Evolutionary conservation across 2,888 invertebrate genomes (phyloP).

Genomic region (Pristionchus entomophagus): DNA sequence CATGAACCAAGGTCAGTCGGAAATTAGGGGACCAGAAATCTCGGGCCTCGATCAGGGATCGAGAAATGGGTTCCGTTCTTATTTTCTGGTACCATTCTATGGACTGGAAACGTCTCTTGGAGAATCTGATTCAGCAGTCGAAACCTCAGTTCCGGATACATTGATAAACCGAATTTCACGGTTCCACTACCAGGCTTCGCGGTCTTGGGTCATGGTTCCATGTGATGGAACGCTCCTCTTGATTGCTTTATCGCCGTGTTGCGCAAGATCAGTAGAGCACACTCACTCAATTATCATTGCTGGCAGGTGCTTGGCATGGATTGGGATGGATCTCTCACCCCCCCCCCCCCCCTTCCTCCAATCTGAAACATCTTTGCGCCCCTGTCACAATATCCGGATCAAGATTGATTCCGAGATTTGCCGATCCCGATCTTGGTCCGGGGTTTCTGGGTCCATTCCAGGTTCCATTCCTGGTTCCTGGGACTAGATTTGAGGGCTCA

Average conservation of each 20-base stretch:
- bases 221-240: neutral
- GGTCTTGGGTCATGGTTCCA: neutral
- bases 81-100: no score
- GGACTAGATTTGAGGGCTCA: neutral
- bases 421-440: neutral
- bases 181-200: no score
- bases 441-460: neutral
- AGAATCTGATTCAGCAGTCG: no score
- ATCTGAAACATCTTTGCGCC: neutral
- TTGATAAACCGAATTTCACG: no score
- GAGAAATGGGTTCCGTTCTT: no score
- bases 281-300: slow-evolving; percentile 18
- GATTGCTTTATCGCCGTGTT: neutral
- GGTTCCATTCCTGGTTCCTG: neutral
- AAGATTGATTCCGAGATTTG: neutral
- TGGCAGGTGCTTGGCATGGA: slow-evolving; percentile 24
- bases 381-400: slow-evolving; percentile 34
- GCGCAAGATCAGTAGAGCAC: slow-evolving; percentile 36
- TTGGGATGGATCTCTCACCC: neutral
- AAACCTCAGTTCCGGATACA: no score
- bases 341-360: neutral
- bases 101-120: no score
- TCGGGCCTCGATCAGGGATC: neutral
- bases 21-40: neutral
- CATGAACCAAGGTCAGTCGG: neutral